phyloP scores from a whole-genome alignment of 2,113 vertebrate species.

The Recurvirostra avosetta region DNA sequence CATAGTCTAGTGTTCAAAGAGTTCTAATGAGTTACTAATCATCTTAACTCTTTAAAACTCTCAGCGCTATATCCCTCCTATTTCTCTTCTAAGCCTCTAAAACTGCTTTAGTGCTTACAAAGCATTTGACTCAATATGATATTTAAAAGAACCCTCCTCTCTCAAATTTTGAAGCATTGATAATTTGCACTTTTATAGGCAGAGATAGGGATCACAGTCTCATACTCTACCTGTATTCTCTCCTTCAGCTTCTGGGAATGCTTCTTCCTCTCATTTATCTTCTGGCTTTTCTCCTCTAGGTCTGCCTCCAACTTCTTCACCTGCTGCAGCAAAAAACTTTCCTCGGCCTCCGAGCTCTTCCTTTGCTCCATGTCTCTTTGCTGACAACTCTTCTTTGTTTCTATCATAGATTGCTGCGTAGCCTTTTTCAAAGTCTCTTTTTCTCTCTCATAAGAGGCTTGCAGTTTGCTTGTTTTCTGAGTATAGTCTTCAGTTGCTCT shows the following conservation, averaged over 20 bases:
- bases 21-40: background rate
- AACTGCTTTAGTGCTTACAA: background rate
- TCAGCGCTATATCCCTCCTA: background rate
- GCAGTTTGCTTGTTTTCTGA: slow-evolving; percentile 70
- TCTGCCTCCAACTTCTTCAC: slow-evolving; percentile 86
- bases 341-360: slow-evolving; percentile 77
- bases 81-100: background rate
- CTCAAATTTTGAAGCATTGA: background rate
- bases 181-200: background rate
- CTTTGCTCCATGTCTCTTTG: slow-evolving; percentile 85
- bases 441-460: slow-evolving; percentile 72
- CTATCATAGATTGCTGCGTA: slow-evolving; percentile 76
- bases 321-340: slow-evolving; percentile 78
- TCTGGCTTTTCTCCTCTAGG: slow-evolving; percentile 81
- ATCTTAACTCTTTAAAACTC: background rate
- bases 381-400: slow-evolving; percentile 82
- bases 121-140: background rate
- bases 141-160: background rate
- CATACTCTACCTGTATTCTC: slow-evolving; percentile 81
- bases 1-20: background rate
- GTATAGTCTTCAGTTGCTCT: slow-evolving; percentile 71
- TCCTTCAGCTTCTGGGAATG: slow-evolving; percentile 87
- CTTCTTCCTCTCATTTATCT: slow-evolving; percentile 83
- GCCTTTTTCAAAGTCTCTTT: slow-evolving; percentile 76
- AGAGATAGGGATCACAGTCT: background rate